phyloP scores from a whole-genome alignment of 2,797 vertebrate species.

The Liparis tanakae region DNA sequence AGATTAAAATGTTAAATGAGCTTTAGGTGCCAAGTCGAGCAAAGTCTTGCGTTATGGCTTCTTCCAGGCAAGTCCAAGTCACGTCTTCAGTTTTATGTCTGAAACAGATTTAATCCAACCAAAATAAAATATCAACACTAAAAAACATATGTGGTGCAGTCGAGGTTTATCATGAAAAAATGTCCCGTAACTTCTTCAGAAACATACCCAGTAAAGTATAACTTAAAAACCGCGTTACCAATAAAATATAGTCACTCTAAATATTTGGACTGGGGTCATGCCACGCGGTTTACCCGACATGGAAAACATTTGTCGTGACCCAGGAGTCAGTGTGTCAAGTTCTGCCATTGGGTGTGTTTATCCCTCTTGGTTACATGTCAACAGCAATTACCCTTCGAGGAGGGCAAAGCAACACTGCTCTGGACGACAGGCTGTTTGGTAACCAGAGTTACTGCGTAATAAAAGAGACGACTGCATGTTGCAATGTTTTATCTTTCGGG shows the following conservation, averaged over 20 bases:
- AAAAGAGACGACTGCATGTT: background rate
- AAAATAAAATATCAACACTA: background rate
- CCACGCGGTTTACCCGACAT: slow-evolving; percentile 44
- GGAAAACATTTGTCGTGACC: slow-evolving; percentile 43
- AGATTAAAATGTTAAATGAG: background rate
- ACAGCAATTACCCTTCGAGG: slow-evolving; percentile 26
- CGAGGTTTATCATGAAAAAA: background rate
- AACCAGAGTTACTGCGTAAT: background rate
- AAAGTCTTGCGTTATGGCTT: background rate
- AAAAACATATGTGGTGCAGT: slow-evolving; percentile 9
- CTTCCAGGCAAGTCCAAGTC: background rate
- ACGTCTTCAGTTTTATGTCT: background rate
- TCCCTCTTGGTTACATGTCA: slow-evolving; percentile 47
- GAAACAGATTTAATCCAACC: background rate
- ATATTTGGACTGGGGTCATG: slow-evolving; percentile 50
- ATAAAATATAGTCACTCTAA: slow-evolving; percentile 45
- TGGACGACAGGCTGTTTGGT: background rate
- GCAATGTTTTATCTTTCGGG: background rate
- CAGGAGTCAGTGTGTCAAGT: slow-evolving; percentile 26
- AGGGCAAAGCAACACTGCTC: background rate
- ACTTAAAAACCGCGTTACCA: slow-evolving; percentile 27
- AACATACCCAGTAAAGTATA: slow-evolving; percentile 5
- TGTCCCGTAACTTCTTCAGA: slow-evolving; percentile 11
- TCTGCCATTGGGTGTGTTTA: slow-evolving; percentile 42
- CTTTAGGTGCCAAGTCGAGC: slow-evolving; percentile 1